Percentiles rank a stretch among this genome's conserved stretches.
phyloP scores from a whole-genome alignment of 2,113 vertebrate genomes.

The Notothenia rossii region DNA sequence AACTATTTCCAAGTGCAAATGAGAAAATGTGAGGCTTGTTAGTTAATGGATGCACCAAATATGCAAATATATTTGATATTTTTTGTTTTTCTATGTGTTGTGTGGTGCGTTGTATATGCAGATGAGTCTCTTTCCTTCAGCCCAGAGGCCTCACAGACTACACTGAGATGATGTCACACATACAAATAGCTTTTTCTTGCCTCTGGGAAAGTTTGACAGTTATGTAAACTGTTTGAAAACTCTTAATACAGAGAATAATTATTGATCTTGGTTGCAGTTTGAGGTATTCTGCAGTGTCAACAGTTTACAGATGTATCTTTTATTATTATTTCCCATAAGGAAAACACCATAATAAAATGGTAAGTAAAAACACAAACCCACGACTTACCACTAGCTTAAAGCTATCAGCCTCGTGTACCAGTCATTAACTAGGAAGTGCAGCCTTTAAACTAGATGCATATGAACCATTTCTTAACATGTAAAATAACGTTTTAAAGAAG shows the following conservation, averaged over 20 bases:
- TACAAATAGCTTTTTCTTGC: not conserved
- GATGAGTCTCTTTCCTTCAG: too few species aligned
- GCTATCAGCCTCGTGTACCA: not conserved
- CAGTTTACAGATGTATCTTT: not conserved
- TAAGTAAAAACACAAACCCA: not conserved
- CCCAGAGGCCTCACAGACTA: not conserved
- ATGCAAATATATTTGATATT: not conserved
- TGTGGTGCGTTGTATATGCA: not conserved
- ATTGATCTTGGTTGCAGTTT: not conserved
- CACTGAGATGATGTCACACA: not conserved
- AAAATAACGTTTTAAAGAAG: not conserved
- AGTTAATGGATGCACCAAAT: not conserved
- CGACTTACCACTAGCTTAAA: not conserved
- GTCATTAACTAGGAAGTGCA: not conserved
- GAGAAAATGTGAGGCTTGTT: too few species aligned
- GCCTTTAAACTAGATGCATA: not conserved
- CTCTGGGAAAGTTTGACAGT: not conserved
- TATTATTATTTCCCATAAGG: not conserved
- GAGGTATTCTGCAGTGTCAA: not conserved
- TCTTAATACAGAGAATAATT: not conserved
- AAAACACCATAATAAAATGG: not conserved
- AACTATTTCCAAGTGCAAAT: too few species aligned
- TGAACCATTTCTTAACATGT: not conserved
- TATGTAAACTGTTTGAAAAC: not conserved
- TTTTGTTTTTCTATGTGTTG: not conserved